These are phyloP conservation scores for Sylvia borin DNA, from an alignment of 2,797 vertebrate genomes.

Conservation along the genomic window DNA sequence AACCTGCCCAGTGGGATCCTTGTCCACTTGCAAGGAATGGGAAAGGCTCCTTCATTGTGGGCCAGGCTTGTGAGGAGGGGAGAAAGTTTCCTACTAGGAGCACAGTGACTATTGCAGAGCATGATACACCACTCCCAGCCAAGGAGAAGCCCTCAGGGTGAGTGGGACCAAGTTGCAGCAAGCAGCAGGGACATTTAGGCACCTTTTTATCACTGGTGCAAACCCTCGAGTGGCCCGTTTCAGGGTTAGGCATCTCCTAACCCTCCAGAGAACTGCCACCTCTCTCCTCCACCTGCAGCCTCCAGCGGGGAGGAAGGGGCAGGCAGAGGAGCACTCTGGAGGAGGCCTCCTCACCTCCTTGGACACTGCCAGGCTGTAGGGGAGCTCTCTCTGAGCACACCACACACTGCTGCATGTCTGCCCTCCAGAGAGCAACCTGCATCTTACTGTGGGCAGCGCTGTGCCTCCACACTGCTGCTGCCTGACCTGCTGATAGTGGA, in stretches of 20 bases:
- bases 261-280: not conserved
- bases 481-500: not conserved
- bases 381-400: not conserved
- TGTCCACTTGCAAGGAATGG: not conserved
- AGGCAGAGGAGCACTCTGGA: not conserved
- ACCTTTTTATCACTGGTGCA: not conserved
- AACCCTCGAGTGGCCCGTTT: fast-evolving
- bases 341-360: not conserved
- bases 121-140: fast-evolving
- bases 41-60: not conserved
- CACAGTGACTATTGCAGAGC: not conserved
- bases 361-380: not conserved
- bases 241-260: not conserved
- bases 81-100: not conserved
- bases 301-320: not conserved
- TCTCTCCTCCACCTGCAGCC: not conserved
- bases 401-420: not conserved
- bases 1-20: not conserved
- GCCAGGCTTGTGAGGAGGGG: not conserved
- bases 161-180: fast-evolving
- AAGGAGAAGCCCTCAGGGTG: not conserved
- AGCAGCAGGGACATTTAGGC: not conserved
- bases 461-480: not conserved
- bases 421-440: not conserved
- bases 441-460: not conserved